Percentiles rank a stretch among this genome's conserved stretches.
Conservation (phyloP, 2,113 vertebrate genomes). For the Cottus gobio region DNA sequence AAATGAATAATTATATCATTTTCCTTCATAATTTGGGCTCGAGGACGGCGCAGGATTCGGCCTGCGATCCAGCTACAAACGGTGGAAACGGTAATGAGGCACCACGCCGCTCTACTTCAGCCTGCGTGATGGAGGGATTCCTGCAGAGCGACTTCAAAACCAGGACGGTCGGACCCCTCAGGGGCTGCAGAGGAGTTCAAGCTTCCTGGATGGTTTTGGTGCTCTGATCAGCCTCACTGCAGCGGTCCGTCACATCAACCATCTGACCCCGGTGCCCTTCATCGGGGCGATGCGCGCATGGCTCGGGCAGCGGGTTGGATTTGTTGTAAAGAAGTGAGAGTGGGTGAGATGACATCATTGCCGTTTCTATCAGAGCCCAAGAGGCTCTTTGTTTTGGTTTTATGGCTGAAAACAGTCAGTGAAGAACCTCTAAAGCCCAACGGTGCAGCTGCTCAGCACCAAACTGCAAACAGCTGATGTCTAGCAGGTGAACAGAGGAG, state of each 20-base stretch:
- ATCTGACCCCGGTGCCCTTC: neutral
- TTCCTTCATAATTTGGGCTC: too few relatives aligned
- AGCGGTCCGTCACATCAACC: neutral
- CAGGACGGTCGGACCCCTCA: constrained; percentile 14
- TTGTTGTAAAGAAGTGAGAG: neutral
- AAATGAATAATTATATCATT: too few relatives aligned
- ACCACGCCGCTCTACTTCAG: constrained; percentile 53
- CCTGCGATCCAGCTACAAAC: constrained; percentile 26
- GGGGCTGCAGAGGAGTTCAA: constrained; percentile 25
- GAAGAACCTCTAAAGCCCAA: neutral
- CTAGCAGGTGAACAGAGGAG: neutral
- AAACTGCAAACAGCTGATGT: neutral
- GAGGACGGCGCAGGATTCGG: neutral
- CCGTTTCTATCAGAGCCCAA: neutral
- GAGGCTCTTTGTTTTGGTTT: neutral
- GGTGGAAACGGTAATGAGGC: constrained; percentile 66
- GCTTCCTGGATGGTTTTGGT: constrained; percentile 1
- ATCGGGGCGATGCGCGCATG: neutral
- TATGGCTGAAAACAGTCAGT: neutral
- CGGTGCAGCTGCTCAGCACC: neutral
- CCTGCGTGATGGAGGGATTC: constrained; percentile 44
- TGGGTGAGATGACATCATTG: neutral
- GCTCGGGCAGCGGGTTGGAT: neutral
- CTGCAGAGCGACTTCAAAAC: constrained; percentile 41
- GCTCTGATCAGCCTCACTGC: neutral